Percentiles rank a stretch among this genome's conserved stretches.
phyloP scores from a whole-genome alignment of 2,888 invertebrate genomes.

The Drosophila meridionalis region DNA sequence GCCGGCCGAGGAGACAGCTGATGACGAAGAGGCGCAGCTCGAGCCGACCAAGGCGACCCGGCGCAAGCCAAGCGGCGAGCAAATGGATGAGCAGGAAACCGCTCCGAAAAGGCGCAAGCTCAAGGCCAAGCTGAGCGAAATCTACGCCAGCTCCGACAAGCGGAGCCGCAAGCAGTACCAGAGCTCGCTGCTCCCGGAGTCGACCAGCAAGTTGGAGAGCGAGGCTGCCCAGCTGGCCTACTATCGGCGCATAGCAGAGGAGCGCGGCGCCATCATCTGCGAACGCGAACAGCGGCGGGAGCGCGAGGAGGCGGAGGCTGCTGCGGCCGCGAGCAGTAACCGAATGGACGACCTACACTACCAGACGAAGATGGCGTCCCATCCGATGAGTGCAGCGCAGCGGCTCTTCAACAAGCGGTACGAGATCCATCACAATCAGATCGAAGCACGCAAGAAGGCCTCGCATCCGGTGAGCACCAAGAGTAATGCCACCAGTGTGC shows the following conservation, averaged over 20 bases:
- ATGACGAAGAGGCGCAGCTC: neutral
- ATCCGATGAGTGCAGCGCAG: conserved; percentile 60
- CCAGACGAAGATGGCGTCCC: conserved; percentile 1
- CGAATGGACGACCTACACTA: conserved; percentile 43
- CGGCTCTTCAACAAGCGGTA: conserved; percentile 42
- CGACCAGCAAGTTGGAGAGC: neutral
- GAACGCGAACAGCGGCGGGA: neutral
- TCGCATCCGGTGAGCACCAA: neutral
- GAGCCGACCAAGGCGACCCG: neutral
- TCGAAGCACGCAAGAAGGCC: neutral
- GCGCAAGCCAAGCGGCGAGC: too few relatives aligned
- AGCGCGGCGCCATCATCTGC: neutral
- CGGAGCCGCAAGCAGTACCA: neutral
- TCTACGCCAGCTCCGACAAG: neutral
- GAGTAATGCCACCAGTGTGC: neutral
- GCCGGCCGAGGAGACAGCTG: neutral
- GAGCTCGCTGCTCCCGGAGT: neutral
- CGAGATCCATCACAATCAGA: conserved; percentile 8
- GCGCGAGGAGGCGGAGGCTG: neutral
- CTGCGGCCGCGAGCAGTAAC: neutral
- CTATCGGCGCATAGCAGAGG: neutral
- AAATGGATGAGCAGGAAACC: neutral
- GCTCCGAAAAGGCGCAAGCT: neutral
- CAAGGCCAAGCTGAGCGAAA: conserved; percentile 20
- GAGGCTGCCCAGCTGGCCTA: neutral